Percentiles rank a stretch among this genome's conserved stretches.
These are phyloP conservation scores for Helarctos malayanus DNA, from an alignment of 2,797 vertebrate species.

Conservation along the genomic window DNA sequence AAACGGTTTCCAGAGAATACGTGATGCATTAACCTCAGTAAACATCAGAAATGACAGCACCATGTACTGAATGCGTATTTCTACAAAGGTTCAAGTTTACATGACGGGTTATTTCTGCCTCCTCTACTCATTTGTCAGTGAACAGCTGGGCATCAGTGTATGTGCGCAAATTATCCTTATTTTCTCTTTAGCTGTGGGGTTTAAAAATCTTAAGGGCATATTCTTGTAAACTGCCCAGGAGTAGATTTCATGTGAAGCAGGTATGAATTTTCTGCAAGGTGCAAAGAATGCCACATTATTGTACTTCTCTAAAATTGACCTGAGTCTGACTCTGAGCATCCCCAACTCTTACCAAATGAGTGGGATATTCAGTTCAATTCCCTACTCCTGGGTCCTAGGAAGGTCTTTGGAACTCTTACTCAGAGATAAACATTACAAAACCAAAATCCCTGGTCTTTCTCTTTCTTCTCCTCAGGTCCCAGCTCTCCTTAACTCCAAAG, in stretches of 20 bases:
- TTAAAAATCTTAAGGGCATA: not conserved
- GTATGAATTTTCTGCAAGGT: not conserved
- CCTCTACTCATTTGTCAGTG: not conserved
- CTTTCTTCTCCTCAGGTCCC: not conserved
- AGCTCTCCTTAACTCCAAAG: not conserved
- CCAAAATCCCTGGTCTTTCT: not conserved
- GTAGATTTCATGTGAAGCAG: not conserved
- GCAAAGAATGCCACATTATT: not conserved
- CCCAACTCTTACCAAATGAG: not conserved
- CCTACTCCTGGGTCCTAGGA: not conserved
- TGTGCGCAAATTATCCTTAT: not conserved
- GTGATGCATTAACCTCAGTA: not conserved
- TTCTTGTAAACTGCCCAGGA: not conserved
- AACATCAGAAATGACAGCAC: not conserved
- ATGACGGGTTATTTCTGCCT: not conserved
- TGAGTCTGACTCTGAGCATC: not conserved
- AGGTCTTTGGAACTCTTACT: not conserved
- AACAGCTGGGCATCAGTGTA: not conserved
- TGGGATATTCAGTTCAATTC: not conserved
- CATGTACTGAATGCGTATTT: not conserved
- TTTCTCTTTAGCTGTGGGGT: not conserved
- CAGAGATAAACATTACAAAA: conserved; percentile 1
- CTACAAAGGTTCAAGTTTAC: not conserved
- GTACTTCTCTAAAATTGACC: not conserved
- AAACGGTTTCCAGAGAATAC: conserved; percentile 4